Evolutionary conservation across 2,797 vertebrate genomes (phyloP).

Genomic region (Amblyraja radiata): DNA sequence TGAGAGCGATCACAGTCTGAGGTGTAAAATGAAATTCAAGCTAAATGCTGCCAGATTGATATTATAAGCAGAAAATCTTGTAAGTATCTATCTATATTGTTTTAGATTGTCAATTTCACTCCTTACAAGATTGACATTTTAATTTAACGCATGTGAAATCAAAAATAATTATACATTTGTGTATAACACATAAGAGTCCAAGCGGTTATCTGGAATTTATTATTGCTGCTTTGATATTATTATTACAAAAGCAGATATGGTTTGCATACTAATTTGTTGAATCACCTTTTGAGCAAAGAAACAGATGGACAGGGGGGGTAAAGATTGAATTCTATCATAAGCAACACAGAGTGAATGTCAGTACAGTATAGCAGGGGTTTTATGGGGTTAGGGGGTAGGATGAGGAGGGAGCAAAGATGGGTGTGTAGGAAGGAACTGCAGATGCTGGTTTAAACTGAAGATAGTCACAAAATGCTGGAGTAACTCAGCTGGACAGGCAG

Average conservation of each 20-base stretch:
- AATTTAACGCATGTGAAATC: slow-evolving; percentile 30
- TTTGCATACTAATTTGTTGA: slow-evolving; percentile 12
- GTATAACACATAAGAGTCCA: slow-evolving; percentile 28
- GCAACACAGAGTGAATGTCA: not conserved
- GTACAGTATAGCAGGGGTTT: not conserved
- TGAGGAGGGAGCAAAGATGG: not conserved
- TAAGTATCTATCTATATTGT: slow-evolving; percentile 29
- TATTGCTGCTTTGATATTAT: slow-evolving; percentile 10
- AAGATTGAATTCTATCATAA: not conserved
- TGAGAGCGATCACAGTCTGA: not conserved
- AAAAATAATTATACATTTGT: slow-evolving; percentile 22
- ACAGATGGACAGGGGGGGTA: not conserved
- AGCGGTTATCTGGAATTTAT: slow-evolving; percentile 24
- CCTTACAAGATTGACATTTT: slow-evolving; percentile 34
- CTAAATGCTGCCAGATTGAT: slow-evolving; percentile 32
- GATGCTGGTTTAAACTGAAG: too few species aligned
- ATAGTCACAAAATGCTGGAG: too few species aligned
- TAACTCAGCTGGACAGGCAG: too few species aligned
- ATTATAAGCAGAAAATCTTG: slow-evolving; percentile 31
- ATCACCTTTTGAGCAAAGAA: not conserved
- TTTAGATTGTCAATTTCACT: slow-evolving; percentile 14
- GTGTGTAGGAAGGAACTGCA: too few species aligned
- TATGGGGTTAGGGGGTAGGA: too few species aligned
- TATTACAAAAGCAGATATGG: slow-evolving; percentile 13
- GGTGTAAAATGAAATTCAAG: slow-evolving; percentile 10